A percentile compares a stretch with the other conserved stretches of the same genome.
phyloP scores from a whole-genome alignment of 2,888 invertebrate species.

The Eupithecia insigniata region DNA sequence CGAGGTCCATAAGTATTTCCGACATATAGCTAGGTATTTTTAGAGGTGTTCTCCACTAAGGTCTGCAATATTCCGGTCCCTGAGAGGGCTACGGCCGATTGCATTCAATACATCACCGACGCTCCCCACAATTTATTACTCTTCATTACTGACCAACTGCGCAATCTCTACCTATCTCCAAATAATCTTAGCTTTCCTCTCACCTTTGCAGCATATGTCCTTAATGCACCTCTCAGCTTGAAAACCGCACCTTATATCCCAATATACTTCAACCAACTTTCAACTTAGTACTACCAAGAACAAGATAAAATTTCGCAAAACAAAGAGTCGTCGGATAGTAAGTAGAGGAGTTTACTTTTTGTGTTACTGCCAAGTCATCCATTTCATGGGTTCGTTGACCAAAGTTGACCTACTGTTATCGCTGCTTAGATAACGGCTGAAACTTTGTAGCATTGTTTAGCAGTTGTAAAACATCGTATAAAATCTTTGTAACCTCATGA shows the following conservation, averaged over 20 bases:
- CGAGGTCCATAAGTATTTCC: neutral
- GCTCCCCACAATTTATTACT: slow-evolving; percentile 58
- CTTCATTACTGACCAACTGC: slow-evolving; percentile 62
- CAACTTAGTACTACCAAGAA: rapidly evolving
- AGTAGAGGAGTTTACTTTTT: slow-evolving; percentile 49
- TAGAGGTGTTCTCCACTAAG: neutral
- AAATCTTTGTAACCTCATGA: slow-evolving; percentile 31
- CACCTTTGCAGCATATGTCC: slow-evolving; percentile 74
- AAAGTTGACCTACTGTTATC: slow-evolving; percentile 57
- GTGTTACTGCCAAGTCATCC: slow-evolving; percentile 62
- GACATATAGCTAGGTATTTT: neutral
- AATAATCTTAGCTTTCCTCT: slow-evolving; percentile 66
- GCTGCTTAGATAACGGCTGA: slow-evolving; percentile 48
- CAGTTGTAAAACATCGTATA: slow-evolving; percentile 27
- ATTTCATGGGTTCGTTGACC: slow-evolving; percentile 58
- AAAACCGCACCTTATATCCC: slow-evolving; percentile 31
- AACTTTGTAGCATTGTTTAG: slow-evolving; percentile 43
- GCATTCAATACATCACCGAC: slow-evolving; percentile 42
- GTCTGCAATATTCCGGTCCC: neutral
- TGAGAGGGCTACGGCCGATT: slow-evolving; percentile 21
- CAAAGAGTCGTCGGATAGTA: slow-evolving; percentile 8
- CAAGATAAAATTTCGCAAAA: slow-evolving; percentile 22
- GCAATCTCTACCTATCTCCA: slow-evolving; percentile 54
- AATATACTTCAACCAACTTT: neutral
- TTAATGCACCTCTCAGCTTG: slow-evolving; percentile 53